Base-by-base conservation (phyloP, 2,113 vertebrate genomes). In the Clupea harengus region DNA sequence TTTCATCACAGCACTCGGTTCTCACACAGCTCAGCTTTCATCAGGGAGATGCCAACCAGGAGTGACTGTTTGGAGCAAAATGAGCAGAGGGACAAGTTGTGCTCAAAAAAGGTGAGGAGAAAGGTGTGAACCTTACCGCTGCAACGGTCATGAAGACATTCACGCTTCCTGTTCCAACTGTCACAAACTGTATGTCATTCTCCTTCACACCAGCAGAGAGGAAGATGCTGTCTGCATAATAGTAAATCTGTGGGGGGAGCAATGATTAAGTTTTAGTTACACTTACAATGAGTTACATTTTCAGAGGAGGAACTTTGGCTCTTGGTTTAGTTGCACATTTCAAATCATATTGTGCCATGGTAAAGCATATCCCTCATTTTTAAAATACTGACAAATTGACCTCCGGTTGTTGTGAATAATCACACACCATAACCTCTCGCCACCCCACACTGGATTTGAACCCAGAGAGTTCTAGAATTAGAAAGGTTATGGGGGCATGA, bases 191-290 rank as follows among this genome's bases (percentile, higher is more conserved):
- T 72, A 98, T 91, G 0, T 95, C 89, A 0, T 57, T 78, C 0
- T 9, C 4, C 0, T 52, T 25, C 78, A 99, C 96, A 0, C 97
- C 97, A 0, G 98, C 97, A 0, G 89, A 91, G 78, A 47, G 2
- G 22, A 98, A 99, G 89, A 99, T 99, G 45, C 89, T 92, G 89
- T 99, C 95, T 0, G 98, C 96, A 0, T 99, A 99, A 93, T 99
- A 99, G 92, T 98, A 99, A 60, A 99, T 96, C 98, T 99, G 92
- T 64, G 87, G 86, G 85, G 13, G 64, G 57, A 87, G 6, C 28
- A 20, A 72, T 17, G 83, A 15, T 60, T 60, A 67, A 25, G 32
- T 85, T 39, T 85, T 32, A 85, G 67, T 54, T 5, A n/a, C 57
- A 25, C 10, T 10, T 64, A 32, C 57, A 4, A 39, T 39, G 39